A percentile compares a stretch with the other conserved stretches of the same genome.
These are phyloP conservation scores for Vanacampus margaritifer DNA, from an alignment of 2,113 vertebrate genomes.

Conservation along the genomic window DNA sequence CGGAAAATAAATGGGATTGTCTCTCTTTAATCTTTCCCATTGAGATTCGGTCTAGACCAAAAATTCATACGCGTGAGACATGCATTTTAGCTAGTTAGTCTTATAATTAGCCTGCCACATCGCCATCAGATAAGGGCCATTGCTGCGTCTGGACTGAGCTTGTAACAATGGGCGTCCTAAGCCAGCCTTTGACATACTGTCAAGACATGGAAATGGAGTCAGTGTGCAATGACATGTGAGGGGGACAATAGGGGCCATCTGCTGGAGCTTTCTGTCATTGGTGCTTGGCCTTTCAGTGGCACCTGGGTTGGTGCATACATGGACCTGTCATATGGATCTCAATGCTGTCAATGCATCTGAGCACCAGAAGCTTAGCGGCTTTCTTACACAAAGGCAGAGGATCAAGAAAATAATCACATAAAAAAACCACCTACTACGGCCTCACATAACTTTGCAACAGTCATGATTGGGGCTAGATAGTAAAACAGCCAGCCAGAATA, in stretches of 20 bases:
- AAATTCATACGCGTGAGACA: constrained; percentile 43
- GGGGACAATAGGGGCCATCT: constrained; percentile 66
- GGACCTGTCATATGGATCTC: constrained; percentile 48
- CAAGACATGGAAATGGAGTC: constrained; percentile 67
- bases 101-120: constrained; percentile 53
- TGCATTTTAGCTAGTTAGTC: constrained; percentile 27
- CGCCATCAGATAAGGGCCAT: constrained; percentile 56
- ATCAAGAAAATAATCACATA: constrained; percentile 12
- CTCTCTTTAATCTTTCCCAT: constrained; percentile 43
- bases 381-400: constrained; percentile 16
- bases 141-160: constrained; percentile 35
- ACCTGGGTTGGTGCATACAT: constrained; percentile 50
- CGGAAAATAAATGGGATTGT: constrained; percentile 20
- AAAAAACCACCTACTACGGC: background rate
- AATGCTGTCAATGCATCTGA: constrained; percentile 30
- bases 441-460: background rate
- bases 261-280: constrained; percentile 52
- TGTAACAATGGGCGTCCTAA: constrained; percentile 44
- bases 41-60: constrained; percentile 49
- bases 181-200: constrained; percentile 51
- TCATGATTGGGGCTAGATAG: background rate
- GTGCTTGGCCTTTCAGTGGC: constrained; percentile 48
- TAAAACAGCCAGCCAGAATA: background rate
- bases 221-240: constrained; percentile 45
- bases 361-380: constrained; percentile 23